Evolutionary conservation across 2,113 vertebrate genomes (phyloP).

Genomic region (Gobio gobio): DNA sequence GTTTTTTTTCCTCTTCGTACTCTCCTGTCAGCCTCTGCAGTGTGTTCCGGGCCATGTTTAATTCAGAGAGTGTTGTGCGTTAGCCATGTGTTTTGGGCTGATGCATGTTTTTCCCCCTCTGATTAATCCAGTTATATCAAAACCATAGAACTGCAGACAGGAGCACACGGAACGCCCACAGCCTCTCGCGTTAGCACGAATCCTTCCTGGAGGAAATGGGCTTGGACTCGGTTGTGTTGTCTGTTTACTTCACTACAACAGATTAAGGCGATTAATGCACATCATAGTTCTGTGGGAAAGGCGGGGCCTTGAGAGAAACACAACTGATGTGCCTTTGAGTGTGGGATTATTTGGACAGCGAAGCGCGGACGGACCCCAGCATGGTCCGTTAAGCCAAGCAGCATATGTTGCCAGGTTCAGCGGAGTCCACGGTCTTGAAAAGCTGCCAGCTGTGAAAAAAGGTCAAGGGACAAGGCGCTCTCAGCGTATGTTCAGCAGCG

Average conservation of each 20-base stretch:
- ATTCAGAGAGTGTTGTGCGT: constrained; percentile 46
- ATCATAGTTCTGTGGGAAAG: neutral
- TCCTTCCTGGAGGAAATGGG: neutral
- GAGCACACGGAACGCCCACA: neutral
- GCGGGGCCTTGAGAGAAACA: constrained; percentile 3
- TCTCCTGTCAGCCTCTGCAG: constrained; percentile 14
- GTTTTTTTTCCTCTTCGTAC: neutral
- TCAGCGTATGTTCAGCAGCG: constrained; percentile 19
- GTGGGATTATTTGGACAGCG: constrained; percentile 24
- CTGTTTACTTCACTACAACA: constrained; percentile 15
- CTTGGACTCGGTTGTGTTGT: neutral
- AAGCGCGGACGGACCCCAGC: constrained; percentile 13
- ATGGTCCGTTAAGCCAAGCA: constrained; percentile 12
- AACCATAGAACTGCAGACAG: constrained; percentile 18
- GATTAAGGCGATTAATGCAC: constrained; percentile 34
- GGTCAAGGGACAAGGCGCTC: constrained; percentile 36
- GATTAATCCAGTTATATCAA: constrained; percentile 50
- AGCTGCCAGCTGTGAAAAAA: constrained; percentile 35
- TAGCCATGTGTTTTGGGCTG: constrained; percentile 23
- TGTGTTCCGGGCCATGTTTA: constrained; percentile 44
- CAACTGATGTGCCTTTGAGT: constrained; percentile 27
- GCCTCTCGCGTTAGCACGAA: neutral
- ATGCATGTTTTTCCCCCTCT: constrained; percentile 3
- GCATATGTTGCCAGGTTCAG: constrained; percentile 31
- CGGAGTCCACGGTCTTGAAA: constrained; percentile 39